Base-by-base conservation (phyloP, 2,113 vertebrate genomes). In the Ranitomeya variabilis region DNA sequence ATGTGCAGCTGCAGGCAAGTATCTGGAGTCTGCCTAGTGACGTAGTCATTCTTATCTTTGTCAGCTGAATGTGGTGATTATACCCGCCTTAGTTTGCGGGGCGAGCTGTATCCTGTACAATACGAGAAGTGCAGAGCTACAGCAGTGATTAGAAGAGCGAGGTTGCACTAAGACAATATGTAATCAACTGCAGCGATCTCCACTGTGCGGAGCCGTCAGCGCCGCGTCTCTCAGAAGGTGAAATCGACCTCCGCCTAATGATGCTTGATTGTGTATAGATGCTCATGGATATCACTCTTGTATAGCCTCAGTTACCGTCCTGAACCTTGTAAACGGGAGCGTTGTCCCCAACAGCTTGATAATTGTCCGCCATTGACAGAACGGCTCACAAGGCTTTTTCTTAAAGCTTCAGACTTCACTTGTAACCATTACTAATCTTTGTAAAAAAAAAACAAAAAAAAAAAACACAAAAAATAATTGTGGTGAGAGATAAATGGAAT, bases 1-100 rank as follows among this genome's bases (percentile, higher is more conserved):
- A 14, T 71, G 4, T 81, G 23, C 79, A 81, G 79, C 79, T 81
- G 79, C 80, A 54, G 15, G n/a, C 76, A 73, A n/a, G 64, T 71
- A 26, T 71, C 26, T 18, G 10, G 7, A 21, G 7, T 82, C 60
- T 62, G n/a, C 13, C 12, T 59, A 12, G 79, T 54, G 62, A 62
- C 6, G 5, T 15, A 45, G 83, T 85, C 15, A 59, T 85, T 37
- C 31, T 74, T 55, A 5, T 76, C 14, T 19, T 57, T 74, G 59
- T 86, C 12, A 66, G 13, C 59, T 85, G 37, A 52, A 78, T 77
- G 37, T 51, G 54, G 14, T 76, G 11, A 64, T 73, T 78, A 66
- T 26, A 78, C 21, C 13, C 78, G 45, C 51, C 21, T 62, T 64
- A 64, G 26, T 74, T 23, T 14, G 11, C 15, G 3, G 23, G 57